These are phyloP conservation scores for Pelecanus crispus DNA, from an alignment of 2,113 vertebrate genomes.

Conservation along the genomic window DNA sequence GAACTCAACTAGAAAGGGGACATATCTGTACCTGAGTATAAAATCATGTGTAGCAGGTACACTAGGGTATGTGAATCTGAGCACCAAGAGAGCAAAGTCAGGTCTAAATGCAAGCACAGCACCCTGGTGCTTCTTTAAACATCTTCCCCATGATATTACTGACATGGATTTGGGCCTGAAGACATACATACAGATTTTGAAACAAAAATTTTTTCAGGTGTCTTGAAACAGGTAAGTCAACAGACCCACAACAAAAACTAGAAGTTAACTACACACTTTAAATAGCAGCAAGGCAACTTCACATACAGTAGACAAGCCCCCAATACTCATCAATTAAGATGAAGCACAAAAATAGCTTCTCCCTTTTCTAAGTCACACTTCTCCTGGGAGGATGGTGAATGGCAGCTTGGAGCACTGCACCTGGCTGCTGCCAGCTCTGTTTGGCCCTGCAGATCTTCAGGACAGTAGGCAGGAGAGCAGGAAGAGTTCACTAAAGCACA, in stretches of 20 bases:
- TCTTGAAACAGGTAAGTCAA: not conserved
- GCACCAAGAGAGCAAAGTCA: not conserved
- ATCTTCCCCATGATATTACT: not conserved
- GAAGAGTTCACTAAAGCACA: not conserved
- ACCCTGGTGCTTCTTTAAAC: not conserved
- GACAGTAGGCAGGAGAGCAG: not conserved
- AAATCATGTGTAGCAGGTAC: not conserved
- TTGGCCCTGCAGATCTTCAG: not conserved
- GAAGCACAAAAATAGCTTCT: not conserved
- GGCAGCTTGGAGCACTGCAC: not conserved
- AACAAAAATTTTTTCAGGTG: not conserved
- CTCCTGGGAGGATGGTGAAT: not conserved
- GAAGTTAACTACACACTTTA: not conserved
- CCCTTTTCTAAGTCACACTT: not conserved
- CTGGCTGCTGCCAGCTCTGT: not conserved
- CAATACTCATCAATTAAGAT: not conserved
- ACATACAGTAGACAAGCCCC: not conserved
- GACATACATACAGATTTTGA: not conserved
- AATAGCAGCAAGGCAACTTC: not conserved
- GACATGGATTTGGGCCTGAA: not conserved
- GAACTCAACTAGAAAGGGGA: not conserved
- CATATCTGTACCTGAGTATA: not conserved
- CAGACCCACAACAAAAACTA: not conserved
- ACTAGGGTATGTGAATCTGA: not conserved
- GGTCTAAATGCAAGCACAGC: not conserved